Base-by-base conservation (phyloP, 1,140 invertebrate genomes). In the Nephila pilipes region DNA sequence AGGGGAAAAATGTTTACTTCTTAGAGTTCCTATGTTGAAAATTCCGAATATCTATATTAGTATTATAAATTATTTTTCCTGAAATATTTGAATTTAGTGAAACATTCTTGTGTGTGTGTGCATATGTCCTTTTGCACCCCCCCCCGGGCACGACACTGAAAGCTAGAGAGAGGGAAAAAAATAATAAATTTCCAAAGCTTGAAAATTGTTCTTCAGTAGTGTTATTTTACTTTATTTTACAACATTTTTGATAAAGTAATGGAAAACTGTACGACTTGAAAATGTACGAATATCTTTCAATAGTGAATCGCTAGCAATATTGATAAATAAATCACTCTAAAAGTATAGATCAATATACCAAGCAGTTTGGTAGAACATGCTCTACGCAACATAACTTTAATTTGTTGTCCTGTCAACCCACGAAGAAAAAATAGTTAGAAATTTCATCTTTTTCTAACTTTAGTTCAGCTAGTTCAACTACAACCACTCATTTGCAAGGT, bases 381-480 rank as follows among this genome's bases (percentile, higher is more conserved):
- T 60, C 25, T 60, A 36, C 85, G 63, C 85, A 32, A 32, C 69
- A 75, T 60, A 83, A 83, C 20, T 91, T 83, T 83, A 63, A 91
- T 81, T 63, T 91, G 89, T 63, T 91, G 57, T 69, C 89, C 14
- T 63, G 36, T 36, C 79, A 91, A 91, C 89, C 32, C 36, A 46
- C 22, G 6, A 57, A 22, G 29, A 85, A 65, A 91, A 63, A 60
- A 60, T 36, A 87, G 29, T 22, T 60, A 32, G 46, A 87, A 87
- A 87, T 90, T 90, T 32, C 69, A 38, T 57, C 88, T 90, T 90
- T 90, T 90, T 80, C 88, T 87, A 57, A 87, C 85, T 32, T 60
- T 25, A 55, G 80, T 75, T 75, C 69, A 75, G 69, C 69, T 25
- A 75, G 69, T 81, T 81, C 80, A 65, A 58, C 65, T 90, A 25